A percentile compares a stretch with the other conserved stretches of the same genome.
These are phyloP conservation scores for Picathartes gymnocephalus DNA, from an alignment of 2,113 vertebrate species.

Conservation along the genomic window DNA sequence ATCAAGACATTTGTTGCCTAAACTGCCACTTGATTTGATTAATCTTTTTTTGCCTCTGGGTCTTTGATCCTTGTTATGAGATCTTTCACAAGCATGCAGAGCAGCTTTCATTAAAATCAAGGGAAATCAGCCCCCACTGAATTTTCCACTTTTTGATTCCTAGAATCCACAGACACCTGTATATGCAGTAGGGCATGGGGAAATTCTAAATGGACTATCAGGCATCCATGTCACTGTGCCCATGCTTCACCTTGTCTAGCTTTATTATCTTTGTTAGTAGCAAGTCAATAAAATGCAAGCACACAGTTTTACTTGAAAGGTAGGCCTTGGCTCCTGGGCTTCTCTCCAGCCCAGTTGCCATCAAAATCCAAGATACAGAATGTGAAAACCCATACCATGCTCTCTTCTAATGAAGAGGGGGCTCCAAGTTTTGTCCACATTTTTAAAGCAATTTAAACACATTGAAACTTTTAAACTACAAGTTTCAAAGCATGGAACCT, in stretches of 20 bases:
- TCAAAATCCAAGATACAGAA: background rate
- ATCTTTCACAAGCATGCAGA: background rate
- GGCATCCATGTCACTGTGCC: background rate
- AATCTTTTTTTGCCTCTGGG: background rate
- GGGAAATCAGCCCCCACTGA: background rate
- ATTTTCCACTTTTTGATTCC: background rate
- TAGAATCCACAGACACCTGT: background rate
- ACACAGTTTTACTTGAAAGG: background rate
- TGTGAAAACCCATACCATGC: background rate
- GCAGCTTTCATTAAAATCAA: background rate
- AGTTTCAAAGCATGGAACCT: background rate
- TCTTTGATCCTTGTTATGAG: background rate
- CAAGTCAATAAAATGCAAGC: background rate
- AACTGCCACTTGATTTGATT: background rate
- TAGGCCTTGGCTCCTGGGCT: background rate
- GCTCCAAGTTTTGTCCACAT: background rate
- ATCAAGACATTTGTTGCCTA: background rate
- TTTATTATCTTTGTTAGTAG: background rate
- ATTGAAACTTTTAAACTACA: background rate
- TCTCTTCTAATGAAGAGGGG: background rate
- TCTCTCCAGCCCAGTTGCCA: background rate
- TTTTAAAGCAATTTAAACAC: background rate
- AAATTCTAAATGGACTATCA: background rate
- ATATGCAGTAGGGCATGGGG: background rate
- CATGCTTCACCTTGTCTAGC: background rate